phyloP scores from a whole-genome alignment of 92 coral and sea anemone genomes.

The Porites rus region DNA sequence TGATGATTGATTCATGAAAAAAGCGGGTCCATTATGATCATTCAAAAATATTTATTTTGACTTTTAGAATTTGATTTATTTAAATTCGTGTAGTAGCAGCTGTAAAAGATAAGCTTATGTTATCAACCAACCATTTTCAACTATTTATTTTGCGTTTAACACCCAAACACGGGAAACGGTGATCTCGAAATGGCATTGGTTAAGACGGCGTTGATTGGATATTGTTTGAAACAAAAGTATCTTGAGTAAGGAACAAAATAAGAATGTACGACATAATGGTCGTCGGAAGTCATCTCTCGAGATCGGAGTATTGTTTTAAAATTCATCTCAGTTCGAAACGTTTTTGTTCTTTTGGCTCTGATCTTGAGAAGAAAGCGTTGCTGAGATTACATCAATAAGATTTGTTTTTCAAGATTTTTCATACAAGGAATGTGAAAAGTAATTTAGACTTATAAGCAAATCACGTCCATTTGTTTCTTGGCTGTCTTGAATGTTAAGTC shows the following conservation, averaged over 20 bases:
- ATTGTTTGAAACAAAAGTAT: not conserved
- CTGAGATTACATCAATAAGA: too few species aligned
- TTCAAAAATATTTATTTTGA: not conserved
- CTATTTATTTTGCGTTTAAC: not conserved
- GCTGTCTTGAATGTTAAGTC: too few species aligned
- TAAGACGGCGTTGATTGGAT: not conserved
- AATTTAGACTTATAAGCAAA: too few species aligned
- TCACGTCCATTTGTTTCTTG: too few species aligned
- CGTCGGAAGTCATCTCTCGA: not conserved
- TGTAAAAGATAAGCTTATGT: not conserved
- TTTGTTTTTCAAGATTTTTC: too few species aligned
- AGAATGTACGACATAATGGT: not conserved
- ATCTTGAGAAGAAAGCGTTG: too few species aligned
- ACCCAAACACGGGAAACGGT: not conserved
- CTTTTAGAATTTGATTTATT: not conserved
- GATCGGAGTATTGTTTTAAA: too few species aligned
- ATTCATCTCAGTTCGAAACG: too few species aligned
- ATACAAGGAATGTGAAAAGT: too few species aligned
- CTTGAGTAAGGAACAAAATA: not conserved
- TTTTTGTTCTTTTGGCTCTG: too few species aligned
- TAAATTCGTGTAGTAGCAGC: not conserved
- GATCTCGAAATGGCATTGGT: not conserved
- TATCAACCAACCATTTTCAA: conserved; percentile 1
- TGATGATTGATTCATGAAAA: not conserved
- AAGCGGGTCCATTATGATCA: not conserved